phyloP scores from a whole-genome alignment of 23 tunicate genomes.

The Phallusia fumigata region DNA sequence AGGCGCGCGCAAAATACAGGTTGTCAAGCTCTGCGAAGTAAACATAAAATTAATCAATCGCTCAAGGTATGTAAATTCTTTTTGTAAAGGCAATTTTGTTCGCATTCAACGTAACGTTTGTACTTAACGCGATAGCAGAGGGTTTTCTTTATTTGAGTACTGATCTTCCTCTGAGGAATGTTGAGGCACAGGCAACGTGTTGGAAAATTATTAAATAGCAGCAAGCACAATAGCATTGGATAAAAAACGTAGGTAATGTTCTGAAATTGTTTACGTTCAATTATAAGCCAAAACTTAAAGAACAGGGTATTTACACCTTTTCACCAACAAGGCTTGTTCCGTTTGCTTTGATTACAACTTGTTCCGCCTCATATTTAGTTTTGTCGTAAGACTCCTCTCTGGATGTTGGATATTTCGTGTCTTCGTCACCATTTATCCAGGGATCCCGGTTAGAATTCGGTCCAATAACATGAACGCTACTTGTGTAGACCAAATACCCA shows the following conservation, averaged over 20 bases:
- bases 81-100: too few relatives aligned
- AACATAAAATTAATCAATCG: not conserved
- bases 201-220: too few relatives aligned
- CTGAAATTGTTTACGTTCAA: too few relatives aligned
- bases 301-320: not conserved
- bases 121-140: too few relatives aligned
- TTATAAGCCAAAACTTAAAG: too few relatives aligned
- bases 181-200: too few relatives aligned
- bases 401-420: constrained; percentile 1
- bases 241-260: too few relatives aligned
- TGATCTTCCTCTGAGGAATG: too few relatives aligned
- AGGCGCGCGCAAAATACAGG: constrained; percentile 28
- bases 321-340: not conserved
- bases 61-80: too few relatives aligned
- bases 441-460: constrained; percentile 37
- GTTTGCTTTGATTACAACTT: constrained; percentile 10
- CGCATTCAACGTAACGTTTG: too few relatives aligned
- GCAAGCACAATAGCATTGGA: too few relatives aligned
- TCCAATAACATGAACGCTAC: constrained; percentile 14
- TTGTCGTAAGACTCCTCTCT: not conserved
- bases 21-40: constrained; percentile 2
- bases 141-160: too few relatives aligned
- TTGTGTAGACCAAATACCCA: constrained; percentile 16
- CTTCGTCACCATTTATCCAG: constrained; percentile 15
- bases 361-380: constrained; percentile 23